Percentiles rank a stretch among this genome's conserved stretches.
Evolutionary conservation across 2,113 vertebrate species (phyloP).

Genomic region (Mustela lutreola): DNA sequence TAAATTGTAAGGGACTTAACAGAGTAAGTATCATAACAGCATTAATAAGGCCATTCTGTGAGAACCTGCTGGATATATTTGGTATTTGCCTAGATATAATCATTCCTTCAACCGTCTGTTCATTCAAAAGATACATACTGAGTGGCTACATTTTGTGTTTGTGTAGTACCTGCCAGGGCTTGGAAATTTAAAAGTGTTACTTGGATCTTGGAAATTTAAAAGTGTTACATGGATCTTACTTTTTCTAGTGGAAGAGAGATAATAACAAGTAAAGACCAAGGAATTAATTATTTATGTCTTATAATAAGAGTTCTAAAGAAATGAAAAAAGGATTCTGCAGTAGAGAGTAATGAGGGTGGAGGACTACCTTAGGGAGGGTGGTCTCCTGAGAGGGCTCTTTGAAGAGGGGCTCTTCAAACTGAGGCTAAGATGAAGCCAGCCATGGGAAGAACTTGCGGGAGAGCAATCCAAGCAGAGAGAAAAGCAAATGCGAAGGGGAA

Average conservation of each 20-base stretch:
- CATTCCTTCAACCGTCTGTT: constrained; percentile 43
- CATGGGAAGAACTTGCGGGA: background rate
- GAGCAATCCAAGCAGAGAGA: background rate
- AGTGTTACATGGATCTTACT: background rate
- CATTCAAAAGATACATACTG: background rate
- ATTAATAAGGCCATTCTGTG: constrained; percentile 66
- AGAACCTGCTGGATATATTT: constrained; percentile 58
- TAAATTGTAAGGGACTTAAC: constrained; percentile 65
- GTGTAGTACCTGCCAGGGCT: background rate
- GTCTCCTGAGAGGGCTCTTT: background rate
- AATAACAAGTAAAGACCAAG: background rate
- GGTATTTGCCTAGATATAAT: constrained; percentile 40
- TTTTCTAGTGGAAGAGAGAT: background rate
- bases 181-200: background rate
- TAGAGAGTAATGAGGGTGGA: background rate
- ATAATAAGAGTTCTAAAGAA: background rate
- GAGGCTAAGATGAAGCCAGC: background rate
- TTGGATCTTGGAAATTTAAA: constrained; percentile 4
- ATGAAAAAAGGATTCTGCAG: background rate
- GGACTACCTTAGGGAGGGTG: background rate
- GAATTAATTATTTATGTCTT: constrained; percentile 12
- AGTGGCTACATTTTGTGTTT: background rate
- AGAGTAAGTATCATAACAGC: constrained; percentile 53
- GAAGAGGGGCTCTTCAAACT: background rate
- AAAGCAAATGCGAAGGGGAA: background rate